Evolutionary conservation across 2,888 invertebrate genomes (phyloP), one percentile per base, ranked within the genome.

Genomic region (Boloria euphrosyne): DNA sequence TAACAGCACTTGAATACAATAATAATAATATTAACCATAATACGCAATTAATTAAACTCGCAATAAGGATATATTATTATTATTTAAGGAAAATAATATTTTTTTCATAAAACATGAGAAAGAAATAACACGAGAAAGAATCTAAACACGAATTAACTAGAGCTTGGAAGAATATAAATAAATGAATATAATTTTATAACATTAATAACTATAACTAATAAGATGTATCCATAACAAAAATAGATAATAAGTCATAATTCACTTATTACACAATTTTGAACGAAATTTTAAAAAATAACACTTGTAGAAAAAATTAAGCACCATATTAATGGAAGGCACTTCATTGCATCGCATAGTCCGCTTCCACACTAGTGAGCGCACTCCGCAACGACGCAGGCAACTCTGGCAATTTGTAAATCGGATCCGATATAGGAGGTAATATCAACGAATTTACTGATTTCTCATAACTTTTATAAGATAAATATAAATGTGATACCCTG

Each of bases 391-490:
- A 80, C 16, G 74, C 70, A 2, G 92, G 89, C 22, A 89, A 74
- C 63, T 90, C 90, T 0, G 92, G 92, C 70, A 85, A 70, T 65
- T 73, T 78, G 75, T 89, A 92, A 62, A 91, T 89, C 6, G 90
- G 84, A 72, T 92, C 89, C 4, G 89, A 78, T 14, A 87, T 74
- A 0, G 90, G 87, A n/a, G 91, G 92, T 75, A 92, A 74, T 66
- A 73, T 73, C 61, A 92, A 74, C 58, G 86, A 84, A 57, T 83
- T 83, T 49, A 75, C 77, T 0, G 89, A 84, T 70, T 83, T 85
- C 77, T 90, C 88, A 68, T 92, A 90, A 69, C 79, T 81, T 64
- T 74, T 80, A 68, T 82, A 86, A 38, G 90, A 81, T 53, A 85
- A 75, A 70, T 89, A 91, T 65, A 92, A 74, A 65, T 86, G 85